Percentiles rank a stretch among this genome's conserved stretches.
phyloP scores from a whole-genome alignment of 2,888 invertebrate species.

The Cacoxenus indagator region DNA sequence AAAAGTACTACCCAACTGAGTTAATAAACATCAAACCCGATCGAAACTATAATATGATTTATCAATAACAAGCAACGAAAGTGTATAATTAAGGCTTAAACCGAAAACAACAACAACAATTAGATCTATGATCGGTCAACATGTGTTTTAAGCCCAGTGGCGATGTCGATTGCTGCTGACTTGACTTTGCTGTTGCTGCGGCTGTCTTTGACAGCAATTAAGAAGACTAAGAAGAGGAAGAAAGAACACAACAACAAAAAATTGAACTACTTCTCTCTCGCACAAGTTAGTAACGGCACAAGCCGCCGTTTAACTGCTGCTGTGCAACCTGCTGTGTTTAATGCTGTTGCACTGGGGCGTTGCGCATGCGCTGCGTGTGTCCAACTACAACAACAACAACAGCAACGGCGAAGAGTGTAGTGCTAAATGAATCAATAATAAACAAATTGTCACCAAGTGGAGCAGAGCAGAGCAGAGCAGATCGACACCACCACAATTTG shows the following conservation, averaged over 20 bases:
- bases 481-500: neutral
- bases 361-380: slow-evolving; percentile 21
- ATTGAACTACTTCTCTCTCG: neutral
- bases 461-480: slow-evolving; percentile 38
- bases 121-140: neutral
- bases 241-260: neutral
- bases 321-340: too few relatives aligned
- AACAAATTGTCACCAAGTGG: slow-evolving; percentile 49
- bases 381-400: slow-evolving; percentile 12
- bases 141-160: slow-evolving; percentile 8
- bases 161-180: slow-evolving; percentile 11
- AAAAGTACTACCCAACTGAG: neutral
- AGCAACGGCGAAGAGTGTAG: slow-evolving; percentile 1
- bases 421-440: slow-evolving; percentile 19
- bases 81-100: slow-evolving; percentile 1
- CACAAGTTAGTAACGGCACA: neutral
- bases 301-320: neutral
- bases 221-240: neutral
- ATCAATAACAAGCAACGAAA: slow-evolving; percentile 25
- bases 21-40: slow-evolving; percentile 9
- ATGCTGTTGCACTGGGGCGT: slow-evolving; percentile 2
- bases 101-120: neutral
- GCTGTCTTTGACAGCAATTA: slow-evolving; percentile 17
- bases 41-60: slow-evolving; percentile 24
- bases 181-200: too few relatives aligned